Evolutionary conservation across 1,140 invertebrate species (phyloP), one percentile per base, ranked within the genome.

Genomic region (Megalopta genalis): DNA sequence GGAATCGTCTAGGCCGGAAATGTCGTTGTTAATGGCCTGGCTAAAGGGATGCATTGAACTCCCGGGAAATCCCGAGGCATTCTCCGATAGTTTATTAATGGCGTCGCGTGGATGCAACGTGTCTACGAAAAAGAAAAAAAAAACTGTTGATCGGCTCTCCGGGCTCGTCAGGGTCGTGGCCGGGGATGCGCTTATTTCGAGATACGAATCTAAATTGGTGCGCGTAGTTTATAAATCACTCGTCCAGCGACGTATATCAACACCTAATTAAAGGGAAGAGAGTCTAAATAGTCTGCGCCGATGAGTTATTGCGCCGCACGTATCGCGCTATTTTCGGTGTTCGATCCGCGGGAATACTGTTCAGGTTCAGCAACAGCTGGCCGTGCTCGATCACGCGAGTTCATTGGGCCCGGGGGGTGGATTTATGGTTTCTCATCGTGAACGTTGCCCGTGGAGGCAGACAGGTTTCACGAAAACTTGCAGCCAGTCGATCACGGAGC

Each of bases 261-360:
- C 70, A 59, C 42, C 21, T 65, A 66, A 74, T 79, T 73, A 65
- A 79, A 63, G 52, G 32, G 23, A 32, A n/a, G 49, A 4, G n/a
- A 16, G 14, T 46, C 12, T 27, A 57, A 76, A 46, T 39, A 46
- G 49, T 57, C 37, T 0, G 12, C n/a, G n/a, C 21, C 14, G 18
- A 66, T 49, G 70, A 78, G 32, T 78, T 64, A 54, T 73, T 57
- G 10, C 46, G n/a, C 16, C 16, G 21, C 54, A 18, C 25, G 10
- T 12, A 39, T 54, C 42, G 16, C 6, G 23, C 37, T 59, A 57
- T 78, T 72, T 37, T 52, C 12, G 14, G 10, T 18, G 0, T 74
- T 65, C 32, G 64, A 67, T 75, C 18, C 73, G 16, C 49, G 8
- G 21, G 42, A 67, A 16, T n/a, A 25, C 6, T 12, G 49, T 39